Base-by-base conservation (phyloP, 2,888 invertebrate genomes). In the Halictus ligatus region DNA sequence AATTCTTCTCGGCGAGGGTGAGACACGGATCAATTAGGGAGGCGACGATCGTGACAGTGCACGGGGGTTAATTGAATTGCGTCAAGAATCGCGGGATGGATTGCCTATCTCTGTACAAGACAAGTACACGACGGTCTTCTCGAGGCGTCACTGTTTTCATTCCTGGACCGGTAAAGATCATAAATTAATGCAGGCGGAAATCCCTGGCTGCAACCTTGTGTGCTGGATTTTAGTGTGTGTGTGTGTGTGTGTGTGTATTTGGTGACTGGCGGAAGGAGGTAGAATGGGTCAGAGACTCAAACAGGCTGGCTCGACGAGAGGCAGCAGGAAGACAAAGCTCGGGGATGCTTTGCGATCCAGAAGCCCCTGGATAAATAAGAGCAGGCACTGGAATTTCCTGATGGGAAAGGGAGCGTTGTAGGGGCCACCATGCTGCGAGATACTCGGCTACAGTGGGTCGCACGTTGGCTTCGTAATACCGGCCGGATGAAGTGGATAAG, bases 401-500 rank as follows among this genome's bases (percentile, higher is more conserved):
- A 82, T 83, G 80, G 54, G 54, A 73, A 87, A 80, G 74, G 69
- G 83, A 71, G 25, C 50, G 7, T 25, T n/a, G 74, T 5, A 18
- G 72, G n/a, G 60, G 60, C 25, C 25, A 25, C 13, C 7, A 80
- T 78, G 80, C 73, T 81, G 84, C 81, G 80, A 77, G 87, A 84
- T 80, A 76, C 84, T 84, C 75, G 58, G 71, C 64, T 81, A 80
- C 85, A 87, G 78, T 46, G 86, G 84, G 87, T 90, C 89, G 87
- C 87, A 83, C 89, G 85, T 86, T 83, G 88, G 84, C 85, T 85
- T 87, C 83, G 87, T 91, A 87, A 91, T 91, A 88, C 87, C 78
- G 75, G 75, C 48, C 73, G 88, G 88, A 90, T 89, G 91, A 86
- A 89, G 87, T 90, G 90, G 88, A 86, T 91, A 91, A 91, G 89